A percentile compares a stretch with the other conserved stretches of the same genome.
These are phyloP conservation scores for Ferrisia virgata DNA, from an alignment of 2,888 invertebrate species.

Conservation along the genomic window DNA sequence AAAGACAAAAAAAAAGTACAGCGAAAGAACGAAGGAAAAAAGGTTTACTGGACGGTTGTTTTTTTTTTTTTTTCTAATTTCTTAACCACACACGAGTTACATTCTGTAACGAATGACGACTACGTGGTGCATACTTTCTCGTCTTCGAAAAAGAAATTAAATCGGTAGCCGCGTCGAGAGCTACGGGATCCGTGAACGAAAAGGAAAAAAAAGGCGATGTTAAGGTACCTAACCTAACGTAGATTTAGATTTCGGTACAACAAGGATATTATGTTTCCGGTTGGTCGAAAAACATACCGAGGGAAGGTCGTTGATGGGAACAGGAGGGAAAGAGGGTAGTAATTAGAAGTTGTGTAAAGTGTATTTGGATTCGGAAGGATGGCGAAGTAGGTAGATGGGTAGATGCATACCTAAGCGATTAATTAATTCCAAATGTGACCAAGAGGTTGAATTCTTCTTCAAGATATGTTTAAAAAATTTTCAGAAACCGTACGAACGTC, in stretches of 20 bases:
- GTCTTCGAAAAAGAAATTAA: too few species aligned
- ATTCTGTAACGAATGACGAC: neutral
- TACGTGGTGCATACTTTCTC: too few species aligned
- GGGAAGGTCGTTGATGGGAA: neutral
- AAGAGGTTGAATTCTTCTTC: neutral
- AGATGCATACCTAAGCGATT: neutral
- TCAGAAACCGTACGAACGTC: too few species aligned
- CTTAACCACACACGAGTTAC: neutral
- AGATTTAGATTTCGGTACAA: neutral
- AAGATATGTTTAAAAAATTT: too few species aligned
- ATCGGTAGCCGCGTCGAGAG: neutral
- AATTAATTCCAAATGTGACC: neutral
- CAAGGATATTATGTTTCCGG: conserved; percentile 37
- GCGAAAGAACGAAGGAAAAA: too few species aligned
- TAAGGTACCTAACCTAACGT: too few species aligned
- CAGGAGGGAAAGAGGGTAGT: neutral
- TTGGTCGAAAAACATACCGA: conserved; percentile 11
- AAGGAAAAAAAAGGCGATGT: neutral
- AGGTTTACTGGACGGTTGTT: neutral
- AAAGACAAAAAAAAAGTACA: too few species aligned
- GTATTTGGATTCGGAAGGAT: too few species aligned
- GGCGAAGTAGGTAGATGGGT: too few species aligned
- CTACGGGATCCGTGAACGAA: neutral
- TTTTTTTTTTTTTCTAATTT: neutral
- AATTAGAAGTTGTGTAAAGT: neutral